Evolutionary conservation across 64 coral and sea anemone species (phyloP).

Genomic region (Actinia tenebrosa): DNA sequence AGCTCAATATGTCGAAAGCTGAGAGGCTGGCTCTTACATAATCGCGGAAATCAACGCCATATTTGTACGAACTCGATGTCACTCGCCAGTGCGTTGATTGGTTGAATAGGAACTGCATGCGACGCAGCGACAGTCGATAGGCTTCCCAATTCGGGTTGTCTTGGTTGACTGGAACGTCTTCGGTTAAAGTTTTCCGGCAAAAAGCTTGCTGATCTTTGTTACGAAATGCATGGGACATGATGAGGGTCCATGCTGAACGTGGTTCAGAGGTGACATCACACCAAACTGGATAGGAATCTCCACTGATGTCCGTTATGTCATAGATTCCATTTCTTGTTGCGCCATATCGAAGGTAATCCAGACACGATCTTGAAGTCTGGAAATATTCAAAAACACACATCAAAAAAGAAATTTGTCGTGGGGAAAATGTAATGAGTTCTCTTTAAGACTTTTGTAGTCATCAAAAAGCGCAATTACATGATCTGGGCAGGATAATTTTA

Average conservation of each 20-base stretch:
- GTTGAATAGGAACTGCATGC: background rate
- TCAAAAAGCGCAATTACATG: no score
- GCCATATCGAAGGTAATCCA: slow-evolving; percentile 20
- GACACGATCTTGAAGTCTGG: slow-evolving; percentile 17
- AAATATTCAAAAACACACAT: no score
- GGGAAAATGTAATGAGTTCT: no score
- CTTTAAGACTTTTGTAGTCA: no score
- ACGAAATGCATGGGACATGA: background rate
- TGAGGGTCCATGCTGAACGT: slow-evolving; percentile 1
- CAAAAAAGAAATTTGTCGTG: no score
- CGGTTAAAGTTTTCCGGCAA: no score
- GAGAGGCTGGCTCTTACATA: slow-evolving; percentile 50
- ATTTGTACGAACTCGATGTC: slow-evolving; percentile 28
- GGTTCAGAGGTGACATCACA: slow-evolving; percentile 13
- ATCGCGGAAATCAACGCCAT: slow-evolving; percentile 41
- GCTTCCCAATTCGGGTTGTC: background rate
- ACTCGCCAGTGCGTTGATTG: slow-evolving; percentile 27
- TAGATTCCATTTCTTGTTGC: slow-evolving; percentile 10
- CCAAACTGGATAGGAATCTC: background rate
- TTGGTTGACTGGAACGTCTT: no score
- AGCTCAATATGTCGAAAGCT: slow-evolving; percentile 44
- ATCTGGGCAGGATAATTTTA: no score
- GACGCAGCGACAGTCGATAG: background rate
- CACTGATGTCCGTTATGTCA: slow-evolving; percentile 2
- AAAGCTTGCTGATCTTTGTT: background rate